Percentiles rank a stretch among this genome's conserved stretches.
Conservation (phyloP, 2,797 vertebrate genomes). For the Acipenser ruthenus region DNA sequence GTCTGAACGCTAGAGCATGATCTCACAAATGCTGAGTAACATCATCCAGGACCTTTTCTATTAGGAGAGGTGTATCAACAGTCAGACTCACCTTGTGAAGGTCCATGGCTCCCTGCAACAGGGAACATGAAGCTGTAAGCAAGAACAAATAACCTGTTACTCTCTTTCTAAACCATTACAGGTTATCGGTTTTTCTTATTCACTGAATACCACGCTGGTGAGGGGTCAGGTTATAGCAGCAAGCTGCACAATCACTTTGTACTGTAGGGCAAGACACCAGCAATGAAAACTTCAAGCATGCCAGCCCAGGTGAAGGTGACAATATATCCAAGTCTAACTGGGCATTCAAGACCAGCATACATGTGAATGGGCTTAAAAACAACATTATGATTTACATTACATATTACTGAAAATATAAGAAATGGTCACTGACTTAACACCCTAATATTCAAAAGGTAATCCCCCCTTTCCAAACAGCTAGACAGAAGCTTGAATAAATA, state of each 20-base stretch:
- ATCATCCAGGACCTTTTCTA: neutral
- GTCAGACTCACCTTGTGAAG: constrained; percentile 77
- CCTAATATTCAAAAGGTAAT: too few relatives aligned
- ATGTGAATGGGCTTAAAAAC: constrained; percentile 14
- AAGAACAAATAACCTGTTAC: constrained; percentile 9
- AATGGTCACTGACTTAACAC: too few relatives aligned
- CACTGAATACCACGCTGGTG: neutral
- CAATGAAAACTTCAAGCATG: neutral
- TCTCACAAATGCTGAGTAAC: neutral
- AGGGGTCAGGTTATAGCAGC: neutral
- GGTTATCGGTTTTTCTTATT: neutral
- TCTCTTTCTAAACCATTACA: neutral
- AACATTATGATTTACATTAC: constrained; percentile 12
- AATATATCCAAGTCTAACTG: neutral
- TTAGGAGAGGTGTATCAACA: neutral
- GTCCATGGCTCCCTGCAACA: constrained; percentile 77
- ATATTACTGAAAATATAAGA: neutral
- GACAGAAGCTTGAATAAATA: too few relatives aligned
- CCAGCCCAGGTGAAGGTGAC: neutral
- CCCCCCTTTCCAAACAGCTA: too few relatives aligned
- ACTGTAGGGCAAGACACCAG: neutral
- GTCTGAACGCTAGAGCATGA: neutral
- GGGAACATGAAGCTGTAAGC: constrained; percentile 85
- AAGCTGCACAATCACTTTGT: neutral
- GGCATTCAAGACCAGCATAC: constrained; percentile 8